Percentiles rank a stretch among this genome's conserved stretches.
Conservation (phyloP, 2,888 invertebrate genomes). For the Chymomyza amoena region DNA sequence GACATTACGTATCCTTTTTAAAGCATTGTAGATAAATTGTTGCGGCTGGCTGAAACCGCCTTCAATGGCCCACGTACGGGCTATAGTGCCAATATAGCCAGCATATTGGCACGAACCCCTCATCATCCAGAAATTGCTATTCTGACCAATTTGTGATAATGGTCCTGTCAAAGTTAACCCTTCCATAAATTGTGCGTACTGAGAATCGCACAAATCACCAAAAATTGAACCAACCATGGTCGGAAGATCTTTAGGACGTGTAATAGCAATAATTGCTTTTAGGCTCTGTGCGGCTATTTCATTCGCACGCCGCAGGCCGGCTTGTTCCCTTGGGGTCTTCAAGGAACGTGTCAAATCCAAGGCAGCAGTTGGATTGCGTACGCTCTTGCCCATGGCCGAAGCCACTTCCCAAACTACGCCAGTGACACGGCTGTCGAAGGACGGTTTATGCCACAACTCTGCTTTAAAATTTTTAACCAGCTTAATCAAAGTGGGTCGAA, state of each 20-base stretch:
- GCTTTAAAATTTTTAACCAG: constrained; percentile 18
- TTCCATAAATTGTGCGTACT: constrained; percentile 11
- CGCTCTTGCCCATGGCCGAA: constrained; percentile 13
- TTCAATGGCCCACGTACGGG: constrained; percentile 43
- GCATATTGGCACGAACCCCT: constrained; percentile 42
- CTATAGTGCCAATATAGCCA: constrained; percentile 44
- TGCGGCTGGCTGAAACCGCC: constrained; percentile 46
- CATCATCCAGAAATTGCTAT: constrained; percentile 36
- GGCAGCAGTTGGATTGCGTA: constrained; percentile 30
- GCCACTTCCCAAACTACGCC: constrained; percentile 21
- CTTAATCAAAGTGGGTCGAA: constrained; percentile 9
- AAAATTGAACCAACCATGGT: constrained; percentile 16
- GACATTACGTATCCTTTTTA: background rate
- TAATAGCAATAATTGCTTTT: constrained; percentile 21
- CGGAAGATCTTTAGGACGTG: background rate
- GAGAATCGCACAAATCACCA: constrained; percentile 29
- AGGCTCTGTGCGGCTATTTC: constrained; percentile 39
- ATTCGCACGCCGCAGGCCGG: constrained; percentile 25
- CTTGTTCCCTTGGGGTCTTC: constrained; percentile 32
- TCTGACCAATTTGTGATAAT: background rate
- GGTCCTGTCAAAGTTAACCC: background rate
- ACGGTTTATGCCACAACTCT: constrained; percentile 37
- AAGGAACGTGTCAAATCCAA: constrained; percentile 31
- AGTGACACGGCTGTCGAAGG: constrained; percentile 10
- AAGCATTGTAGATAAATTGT: constrained; percentile 38